A percentile compares a stretch with the other conserved stretches of the same genome.
phyloP scores from a whole-genome alignment of 1,140 invertebrate species.

The Venturia canescens region DNA sequence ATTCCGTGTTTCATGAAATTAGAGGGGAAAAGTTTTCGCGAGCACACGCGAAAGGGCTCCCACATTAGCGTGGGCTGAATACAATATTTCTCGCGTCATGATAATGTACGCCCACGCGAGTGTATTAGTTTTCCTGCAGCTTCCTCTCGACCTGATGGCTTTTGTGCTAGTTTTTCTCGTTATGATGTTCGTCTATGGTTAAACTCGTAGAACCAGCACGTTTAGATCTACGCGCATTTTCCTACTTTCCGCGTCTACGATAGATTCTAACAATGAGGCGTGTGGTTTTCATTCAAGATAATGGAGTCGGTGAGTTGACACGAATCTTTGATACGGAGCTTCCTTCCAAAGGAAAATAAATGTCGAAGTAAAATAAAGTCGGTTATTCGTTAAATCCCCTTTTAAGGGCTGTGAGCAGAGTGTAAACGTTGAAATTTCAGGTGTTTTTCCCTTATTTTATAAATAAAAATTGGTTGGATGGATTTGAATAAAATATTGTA shows the following conservation, averaged over 20 bases:
- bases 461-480: no score
- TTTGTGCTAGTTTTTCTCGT: no score
- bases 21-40: conserved; percentile 25
- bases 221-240: not conserved
- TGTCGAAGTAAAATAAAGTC: no score
- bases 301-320: not conserved
- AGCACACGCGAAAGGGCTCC: not conserved
- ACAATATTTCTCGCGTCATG: not conserved
- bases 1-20: not conserved
- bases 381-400: no score
- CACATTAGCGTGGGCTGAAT: not conserved
- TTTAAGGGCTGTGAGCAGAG: no score
- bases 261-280: not conserved
- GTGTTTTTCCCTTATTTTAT: no score
- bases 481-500: no score
- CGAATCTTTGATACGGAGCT: no score
- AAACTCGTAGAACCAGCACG: not conserved
- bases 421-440: no score
- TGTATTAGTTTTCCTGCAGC: not conserved
- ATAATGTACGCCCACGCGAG: not conserved
- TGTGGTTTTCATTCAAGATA: not conserved
- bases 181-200: not conserved
- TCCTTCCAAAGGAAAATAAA: no score
- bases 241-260: not conserved
- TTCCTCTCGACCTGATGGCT: not conserved